A percentile compares a stretch with the other conserved stretches of the same genome.
Evolutionary conservation across 2,113 vertebrate species (phyloP).

Genomic region (Etheostoma cragini): DNA sequence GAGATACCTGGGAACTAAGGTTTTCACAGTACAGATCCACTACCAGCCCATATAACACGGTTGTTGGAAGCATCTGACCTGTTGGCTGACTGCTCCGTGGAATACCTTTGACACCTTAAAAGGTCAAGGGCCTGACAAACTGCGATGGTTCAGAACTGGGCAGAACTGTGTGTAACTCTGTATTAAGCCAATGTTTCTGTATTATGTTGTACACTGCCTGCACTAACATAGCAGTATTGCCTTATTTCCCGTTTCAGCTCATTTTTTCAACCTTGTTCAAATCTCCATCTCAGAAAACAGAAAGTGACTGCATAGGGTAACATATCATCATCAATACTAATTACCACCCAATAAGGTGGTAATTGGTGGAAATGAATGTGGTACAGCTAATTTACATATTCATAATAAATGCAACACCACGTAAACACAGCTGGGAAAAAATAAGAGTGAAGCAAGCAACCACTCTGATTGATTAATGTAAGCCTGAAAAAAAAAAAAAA

Average conservation of each 20-base stretch:
- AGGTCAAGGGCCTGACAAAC: slow-evolving; percentile 17
- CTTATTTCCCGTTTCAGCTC: background rate
- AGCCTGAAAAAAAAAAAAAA: too few species aligned
- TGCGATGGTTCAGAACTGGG: background rate
- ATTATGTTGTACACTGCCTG: background rate
- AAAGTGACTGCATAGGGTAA: slow-evolving; percentile 54
- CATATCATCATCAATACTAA: slow-evolving; percentile 59
- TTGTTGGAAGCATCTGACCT: slow-evolving; percentile 19
- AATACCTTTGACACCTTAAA: slow-evolving; percentile 9
- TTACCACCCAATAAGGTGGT: slow-evolving; percentile 56
- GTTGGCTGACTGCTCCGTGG: background rate
- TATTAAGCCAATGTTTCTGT: background rate
- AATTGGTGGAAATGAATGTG: slow-evolving; percentile 61
- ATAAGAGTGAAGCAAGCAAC: slow-evolving; percentile 15
- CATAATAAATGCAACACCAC: slow-evolving; percentile 44
- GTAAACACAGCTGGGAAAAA: slow-evolving; percentile 57
- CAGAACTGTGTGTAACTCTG: background rate
- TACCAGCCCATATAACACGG: slow-evolving; percentile 1
- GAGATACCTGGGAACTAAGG: slow-evolving; percentile 8
- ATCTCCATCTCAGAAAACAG: slow-evolving; percentile 40
- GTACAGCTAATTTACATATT: slow-evolving; percentile 54
- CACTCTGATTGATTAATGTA: background rate
- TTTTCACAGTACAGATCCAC: slow-evolving; percentile 16
- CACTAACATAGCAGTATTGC: slow-evolving; percentile 3
- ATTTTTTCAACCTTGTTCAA: slow-evolving; percentile 41